Evolutionary conservation across 2,797 vertebrate species (phyloP).

Genomic region (Alectoris magna): DNA sequence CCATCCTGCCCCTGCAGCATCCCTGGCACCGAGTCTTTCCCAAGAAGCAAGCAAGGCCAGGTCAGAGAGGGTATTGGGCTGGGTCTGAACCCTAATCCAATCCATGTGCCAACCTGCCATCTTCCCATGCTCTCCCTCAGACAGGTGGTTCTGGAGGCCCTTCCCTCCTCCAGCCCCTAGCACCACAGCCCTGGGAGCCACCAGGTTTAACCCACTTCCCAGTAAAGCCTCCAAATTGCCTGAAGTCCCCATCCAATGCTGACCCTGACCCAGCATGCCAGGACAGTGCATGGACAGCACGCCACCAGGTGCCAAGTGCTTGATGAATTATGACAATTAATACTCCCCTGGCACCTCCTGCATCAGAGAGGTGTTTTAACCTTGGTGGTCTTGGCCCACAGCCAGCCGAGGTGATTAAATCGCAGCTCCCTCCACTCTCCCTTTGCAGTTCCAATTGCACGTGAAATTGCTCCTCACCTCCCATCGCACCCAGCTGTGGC

Average conservation of each 20-base stretch:
- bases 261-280: fast-evolving
- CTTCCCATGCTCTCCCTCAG: background rate
- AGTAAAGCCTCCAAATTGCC: background rate
- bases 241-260: background rate
- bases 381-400: conserved; percentile 45
- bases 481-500: fast-evolving
- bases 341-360: background rate
- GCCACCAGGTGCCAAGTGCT: fast-evolving
- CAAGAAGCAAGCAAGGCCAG: background rate
- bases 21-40: background rate
- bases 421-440: fast-evolving
- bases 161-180: background rate
- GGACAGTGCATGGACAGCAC: background rate
- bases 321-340: conserved; percentile 21
- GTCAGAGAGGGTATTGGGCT: fast-evolving
- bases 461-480: conserved; percentile 35
- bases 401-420: conserved; percentile 54
- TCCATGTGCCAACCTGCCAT: background rate
- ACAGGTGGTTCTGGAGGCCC: background rate
- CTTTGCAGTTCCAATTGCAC: conserved; percentile 30
- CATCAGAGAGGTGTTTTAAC: background rate
- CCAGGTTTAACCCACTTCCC: background rate
- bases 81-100: background rate
- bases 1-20: fast-evolving
- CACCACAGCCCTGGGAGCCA: fast-evolving